Percentiles rank a stretch among this genome's conserved stretches.
These are phyloP conservation scores for Leucania comma DNA, from an alignment of 2,888 invertebrate genomes.

Conservation along the genomic window DNA sequence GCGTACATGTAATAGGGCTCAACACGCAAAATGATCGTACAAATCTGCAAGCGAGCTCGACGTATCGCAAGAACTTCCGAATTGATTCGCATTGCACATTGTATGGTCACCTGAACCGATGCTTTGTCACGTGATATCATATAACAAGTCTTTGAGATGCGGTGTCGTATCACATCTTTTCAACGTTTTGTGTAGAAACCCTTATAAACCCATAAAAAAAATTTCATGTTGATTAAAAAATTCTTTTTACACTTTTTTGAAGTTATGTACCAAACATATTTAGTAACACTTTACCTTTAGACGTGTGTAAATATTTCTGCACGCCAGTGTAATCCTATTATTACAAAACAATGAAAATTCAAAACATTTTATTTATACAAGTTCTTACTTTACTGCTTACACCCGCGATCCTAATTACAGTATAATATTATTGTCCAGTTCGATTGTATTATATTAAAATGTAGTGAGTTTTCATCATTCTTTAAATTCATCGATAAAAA, in stretches of 20 bases:
- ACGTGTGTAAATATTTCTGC: slow-evolving; percentile 23
- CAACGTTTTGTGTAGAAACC: too few species aligned
- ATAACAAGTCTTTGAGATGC: too few species aligned
- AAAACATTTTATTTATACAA: slow-evolving; percentile 60
- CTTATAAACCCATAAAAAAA: too few species aligned
- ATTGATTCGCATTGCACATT: too few species aligned
- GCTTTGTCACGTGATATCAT: too few species aligned
- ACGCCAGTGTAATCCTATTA: slow-evolving; percentile 55
- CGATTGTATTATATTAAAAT: slow-evolving; percentile 45
- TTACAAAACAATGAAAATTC: slow-evolving; percentile 67
- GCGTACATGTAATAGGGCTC: background rate
- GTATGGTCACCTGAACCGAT: too few species aligned
- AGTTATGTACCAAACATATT: background rate
- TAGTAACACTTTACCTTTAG: background rate
- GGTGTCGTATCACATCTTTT: too few species aligned
- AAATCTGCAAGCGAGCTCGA: too few species aligned
- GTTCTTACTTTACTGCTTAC: slow-evolving; percentile 20
- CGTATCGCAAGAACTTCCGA: too few species aligned
- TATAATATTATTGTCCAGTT: slow-evolving; percentile 60
- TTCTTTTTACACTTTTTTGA: slow-evolving; percentile 2
- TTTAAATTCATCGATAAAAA: slow-evolving; percentile 52
- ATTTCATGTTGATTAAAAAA: too few species aligned
- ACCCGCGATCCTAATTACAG: slow-evolving; percentile 25
- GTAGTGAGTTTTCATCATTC: slow-evolving; percentile 67
- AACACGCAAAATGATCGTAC: too few species aligned